phyloP scores from a whole-genome alignment of 2,888 invertebrate genomes.

The Agonopterix heracliana region DNA sequence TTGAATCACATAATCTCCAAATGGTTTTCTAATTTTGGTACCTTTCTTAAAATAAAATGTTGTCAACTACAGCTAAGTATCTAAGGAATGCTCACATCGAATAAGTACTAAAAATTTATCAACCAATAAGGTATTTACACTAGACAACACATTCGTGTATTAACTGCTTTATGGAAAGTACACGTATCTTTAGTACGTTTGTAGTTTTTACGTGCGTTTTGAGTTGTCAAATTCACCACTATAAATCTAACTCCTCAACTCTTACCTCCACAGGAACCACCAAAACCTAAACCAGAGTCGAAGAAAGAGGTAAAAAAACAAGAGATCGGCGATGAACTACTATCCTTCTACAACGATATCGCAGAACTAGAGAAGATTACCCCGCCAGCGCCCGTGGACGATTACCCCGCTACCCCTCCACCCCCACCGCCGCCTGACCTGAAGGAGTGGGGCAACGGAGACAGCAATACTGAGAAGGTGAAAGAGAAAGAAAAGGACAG shows the following conservation, averaged over 20 bases:
- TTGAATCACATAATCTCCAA: too few relatives aligned
- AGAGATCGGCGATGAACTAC: slow-evolving; percentile 65
- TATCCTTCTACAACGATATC: slow-evolving; percentile 74
- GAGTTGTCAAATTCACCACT: too few relatives aligned
- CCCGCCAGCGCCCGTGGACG: slow-evolving; percentile 20
- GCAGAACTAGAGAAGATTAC: slow-evolving; percentile 60
- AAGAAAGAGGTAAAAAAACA: slow-evolving; percentile 25
- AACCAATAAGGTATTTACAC: too few relatives aligned
- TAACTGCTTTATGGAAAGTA: too few relatives aligned
- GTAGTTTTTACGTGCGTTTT: too few relatives aligned
- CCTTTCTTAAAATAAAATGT: too few relatives aligned
- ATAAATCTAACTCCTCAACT: neutral
- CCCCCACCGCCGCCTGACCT: slow-evolving; percentile 15
- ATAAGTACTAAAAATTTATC: too few relatives aligned
- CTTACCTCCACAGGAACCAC: slow-evolving; percentile 4
- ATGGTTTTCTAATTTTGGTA: too few relatives aligned
- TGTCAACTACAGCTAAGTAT: too few relatives aligned
- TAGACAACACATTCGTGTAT: too few relatives aligned
- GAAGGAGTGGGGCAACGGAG: slow-evolving; percentile 15
- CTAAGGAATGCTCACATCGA: too few relatives aligned
- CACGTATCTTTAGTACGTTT: too few relatives aligned
- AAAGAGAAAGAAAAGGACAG: slow-evolving; percentile 12
- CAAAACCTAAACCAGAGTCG: slow-evolving; percentile 23
- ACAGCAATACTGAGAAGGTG: slow-evolving; percentile 14
- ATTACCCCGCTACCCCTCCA: slow-evolving; percentile 11